Evolutionary conservation across 1,140 invertebrate genomes (phyloP).

Genomic region (Sminthurides bifidus): DNA sequence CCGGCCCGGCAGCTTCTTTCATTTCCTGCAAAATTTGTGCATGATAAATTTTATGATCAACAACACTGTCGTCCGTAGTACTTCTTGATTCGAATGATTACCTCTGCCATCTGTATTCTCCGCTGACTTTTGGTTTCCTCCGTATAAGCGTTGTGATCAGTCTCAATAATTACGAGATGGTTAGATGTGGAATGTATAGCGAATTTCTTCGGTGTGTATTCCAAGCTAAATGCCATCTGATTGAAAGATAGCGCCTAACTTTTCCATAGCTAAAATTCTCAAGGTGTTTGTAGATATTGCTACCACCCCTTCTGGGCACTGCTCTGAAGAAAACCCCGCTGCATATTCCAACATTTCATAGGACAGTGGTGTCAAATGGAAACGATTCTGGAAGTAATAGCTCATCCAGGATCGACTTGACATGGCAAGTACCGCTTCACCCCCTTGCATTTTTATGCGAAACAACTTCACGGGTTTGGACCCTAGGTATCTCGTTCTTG

Average conservation of each 20-base stretch:
- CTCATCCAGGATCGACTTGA: slow-evolving; percentile 96
- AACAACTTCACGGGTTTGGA: slow-evolving; percentile 93
- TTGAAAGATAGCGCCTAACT: slow-evolving; percentile 98
- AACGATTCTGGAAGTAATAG: slow-evolving; percentile 94
- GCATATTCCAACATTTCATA: slow-evolving; percentile 96
- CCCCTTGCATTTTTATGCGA: slow-evolving; percentile 85
- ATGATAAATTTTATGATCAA: background rate
- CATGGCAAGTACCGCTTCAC: slow-evolving; percentile 90
- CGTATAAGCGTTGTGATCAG: slow-evolving; percentile 97
- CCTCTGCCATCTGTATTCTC: slow-evolving; percentile 62
- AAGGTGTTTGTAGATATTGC: slow-evolving; percentile 97
- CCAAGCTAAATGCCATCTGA: slow-evolving; percentile 71
- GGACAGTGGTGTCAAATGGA: slow-evolving; percentile 88
- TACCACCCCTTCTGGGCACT: slow-evolving; percentile 98
- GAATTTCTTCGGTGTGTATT: slow-evolving; percentile 93
- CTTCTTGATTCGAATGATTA: slow-evolving; percentile 31
- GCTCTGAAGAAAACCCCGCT: slow-evolving; percentile 94
- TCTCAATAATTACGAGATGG: slow-evolving; percentile 86
- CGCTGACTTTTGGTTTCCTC: slow-evolving; percentile 90
- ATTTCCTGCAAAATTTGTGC: slow-evolving; percentile 59
- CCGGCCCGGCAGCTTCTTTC: slow-evolving; percentile 87
- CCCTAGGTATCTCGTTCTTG: slow-evolving; percentile 88
- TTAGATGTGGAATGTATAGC: slow-evolving; percentile 85
- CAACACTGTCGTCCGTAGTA: background rate
- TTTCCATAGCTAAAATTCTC: slow-evolving; percentile 93